Evolutionary conservation across 2,888 invertebrate genomes (phyloP).

Genomic region (Synergus laeviventris): DNA sequence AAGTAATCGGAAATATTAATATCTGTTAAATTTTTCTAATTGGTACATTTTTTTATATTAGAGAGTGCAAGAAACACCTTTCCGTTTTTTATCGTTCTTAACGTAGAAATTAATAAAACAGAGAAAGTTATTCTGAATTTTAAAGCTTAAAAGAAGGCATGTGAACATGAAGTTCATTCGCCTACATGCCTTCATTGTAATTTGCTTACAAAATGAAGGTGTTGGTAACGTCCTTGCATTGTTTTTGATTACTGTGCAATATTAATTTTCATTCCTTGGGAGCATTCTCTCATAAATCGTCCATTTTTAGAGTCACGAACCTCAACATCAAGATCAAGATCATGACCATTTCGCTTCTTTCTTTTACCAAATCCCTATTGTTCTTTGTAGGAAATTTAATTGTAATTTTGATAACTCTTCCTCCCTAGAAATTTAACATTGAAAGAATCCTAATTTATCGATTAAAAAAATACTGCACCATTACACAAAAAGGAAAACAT

Average conservation of each 20-base stretch:
- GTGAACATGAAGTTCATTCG: not conserved
- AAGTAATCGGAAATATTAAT: not conserved
- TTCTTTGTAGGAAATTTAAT: not conserved
- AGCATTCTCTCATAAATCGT: slow-evolving; percentile 49
- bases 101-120: not conserved
- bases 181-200: not conserved
- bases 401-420: too few species aligned
- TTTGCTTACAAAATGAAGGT: slow-evolving; percentile 55
- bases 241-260: slow-evolving; percentile 50
- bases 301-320: slow-evolving; percentile 51
- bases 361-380: slow-evolving; percentile 12
- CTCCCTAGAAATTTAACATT: not conserved
- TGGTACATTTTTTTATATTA: not conserved
- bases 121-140: not conserved
- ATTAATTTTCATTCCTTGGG: slow-evolving; percentile 48
- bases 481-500: not conserved
- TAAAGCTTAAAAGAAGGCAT: not conserved
- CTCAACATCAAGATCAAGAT: slow-evolving; percentile 60
- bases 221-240: slow-evolving; percentile 67
- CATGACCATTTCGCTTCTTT: slow-evolving; percentile 15
- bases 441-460: not conserved
- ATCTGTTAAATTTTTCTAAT: not conserved
- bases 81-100: not conserved
- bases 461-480: not conserved
- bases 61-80: not conserved